phyloP scores from a whole-genome alignment of 53 echinoderm and acorn worm species.

The Mesocentrotus franciscanus region DNA sequence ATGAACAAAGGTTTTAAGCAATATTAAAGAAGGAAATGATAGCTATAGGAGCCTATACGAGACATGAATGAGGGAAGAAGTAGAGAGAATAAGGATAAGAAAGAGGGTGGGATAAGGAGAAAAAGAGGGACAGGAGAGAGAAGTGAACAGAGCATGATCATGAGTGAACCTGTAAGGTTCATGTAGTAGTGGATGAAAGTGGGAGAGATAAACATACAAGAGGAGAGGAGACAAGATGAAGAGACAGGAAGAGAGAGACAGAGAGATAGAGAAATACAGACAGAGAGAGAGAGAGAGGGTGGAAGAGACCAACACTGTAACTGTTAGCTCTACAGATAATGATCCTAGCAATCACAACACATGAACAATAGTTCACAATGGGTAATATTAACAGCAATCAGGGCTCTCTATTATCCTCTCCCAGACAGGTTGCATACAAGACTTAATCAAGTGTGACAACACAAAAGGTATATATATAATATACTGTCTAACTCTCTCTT shows the following conservation, averaged over 20 bases:
- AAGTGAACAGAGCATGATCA: too few species aligned
- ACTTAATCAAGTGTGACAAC: conserved; percentile 10
- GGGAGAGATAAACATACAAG: background rate
- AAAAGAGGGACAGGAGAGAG: background rate
- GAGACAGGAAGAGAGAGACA: background rate
- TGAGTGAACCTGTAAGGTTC: too few species aligned
- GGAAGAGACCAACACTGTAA: background rate
- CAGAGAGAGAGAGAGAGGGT: background rate
- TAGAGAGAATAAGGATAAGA: too few species aligned
- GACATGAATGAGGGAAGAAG: too few species aligned
- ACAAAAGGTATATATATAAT: background rate
- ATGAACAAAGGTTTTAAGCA: too few species aligned
- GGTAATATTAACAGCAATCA: conserved; percentile 38
- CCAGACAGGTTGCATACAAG: conserved; percentile 9
- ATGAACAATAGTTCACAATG: conserved; percentile 10
- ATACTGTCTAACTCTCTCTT: background rate
- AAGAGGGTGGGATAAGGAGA: background rate
- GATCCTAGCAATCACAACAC: background rate
- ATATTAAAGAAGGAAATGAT: too few species aligned
- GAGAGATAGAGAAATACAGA: background rate
- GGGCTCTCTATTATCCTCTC: background rate
- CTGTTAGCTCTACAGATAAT: conserved; percentile 33
- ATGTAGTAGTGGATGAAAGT: too few species aligned
- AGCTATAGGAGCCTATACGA: too few species aligned
- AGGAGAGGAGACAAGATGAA: background rate